These are phyloP conservation scores for Apamea epomidion DNA, from an alignment of 2,888 invertebrate species.

Conservation along the genomic window DNA sequence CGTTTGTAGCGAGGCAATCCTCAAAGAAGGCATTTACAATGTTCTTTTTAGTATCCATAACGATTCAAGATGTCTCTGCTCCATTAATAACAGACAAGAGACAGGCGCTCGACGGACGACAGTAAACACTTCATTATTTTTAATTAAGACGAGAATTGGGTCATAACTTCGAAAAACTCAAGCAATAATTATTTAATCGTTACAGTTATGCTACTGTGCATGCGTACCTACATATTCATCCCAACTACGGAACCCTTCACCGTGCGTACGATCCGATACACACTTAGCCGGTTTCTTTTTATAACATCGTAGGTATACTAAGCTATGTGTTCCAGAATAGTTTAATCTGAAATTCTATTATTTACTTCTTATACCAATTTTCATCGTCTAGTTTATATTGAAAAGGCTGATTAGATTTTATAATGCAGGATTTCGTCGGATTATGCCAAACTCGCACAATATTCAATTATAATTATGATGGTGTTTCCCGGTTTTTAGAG, in stretches of 20 bases:
- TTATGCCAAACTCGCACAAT: neutral
- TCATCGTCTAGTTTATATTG: neutral
- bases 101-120: conserved; percentile 65
- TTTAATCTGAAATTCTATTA: neutral
- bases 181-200: too few species aligned
- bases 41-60: conserved; percentile 78
- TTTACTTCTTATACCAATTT: too few species aligned
- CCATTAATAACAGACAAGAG: conserved; percentile 78
- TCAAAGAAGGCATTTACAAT: conserved; percentile 77
- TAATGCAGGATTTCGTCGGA: too few species aligned
- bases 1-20: conserved; percentile 70
- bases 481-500: neutral
- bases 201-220: too few species aligned
- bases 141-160: conserved; percentile 50
- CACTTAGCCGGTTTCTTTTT: too few species aligned
- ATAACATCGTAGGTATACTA: too few species aligned
- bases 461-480: conserved; percentile 57
- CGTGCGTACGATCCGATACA: too few species aligned
- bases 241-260: too few species aligned
- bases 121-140: conserved; percentile 77
- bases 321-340: too few species aligned
- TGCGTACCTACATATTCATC: too few species aligned
- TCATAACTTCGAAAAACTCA: too few species aligned
- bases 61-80: conserved; percentile 66
- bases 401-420: too few species aligned